A percentile compares a stretch with the other conserved stretches of the same genome.
These are phyloP conservation scores for Acropternis orthonyx DNA, from an alignment of 2,797 vertebrate genomes.

Conservation along the genomic window DNA sequence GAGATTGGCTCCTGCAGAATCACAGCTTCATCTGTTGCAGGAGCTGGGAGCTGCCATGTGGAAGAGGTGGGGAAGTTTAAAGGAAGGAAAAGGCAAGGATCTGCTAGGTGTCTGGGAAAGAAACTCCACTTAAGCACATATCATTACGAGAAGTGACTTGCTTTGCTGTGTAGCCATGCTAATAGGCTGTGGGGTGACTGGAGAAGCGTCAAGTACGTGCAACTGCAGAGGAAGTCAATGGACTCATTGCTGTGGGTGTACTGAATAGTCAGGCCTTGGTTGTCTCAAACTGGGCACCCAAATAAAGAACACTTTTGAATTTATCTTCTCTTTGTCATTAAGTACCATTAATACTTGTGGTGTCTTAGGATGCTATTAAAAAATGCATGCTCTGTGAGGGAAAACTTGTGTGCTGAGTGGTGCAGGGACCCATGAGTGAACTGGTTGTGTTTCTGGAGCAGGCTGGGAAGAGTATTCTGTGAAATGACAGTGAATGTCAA, in stretches of 20 bases:
- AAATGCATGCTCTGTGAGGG: slow-evolving; percentile 19
- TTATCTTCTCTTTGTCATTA: slow-evolving; percentile 12
- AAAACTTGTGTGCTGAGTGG: neutral
- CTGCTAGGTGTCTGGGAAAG: neutral
- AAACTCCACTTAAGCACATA: neutral
- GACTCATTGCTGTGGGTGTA: neutral
- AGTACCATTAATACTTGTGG: neutral
- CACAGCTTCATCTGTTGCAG: neutral
- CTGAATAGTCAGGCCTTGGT: neutral
- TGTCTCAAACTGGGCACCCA: slow-evolving; percentile 27
- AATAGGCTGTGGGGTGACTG: neutral
- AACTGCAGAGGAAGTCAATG: slow-evolving; percentile 12
- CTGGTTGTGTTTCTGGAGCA: neutral
- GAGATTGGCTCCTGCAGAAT: neutral
- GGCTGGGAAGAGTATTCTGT: neutral
- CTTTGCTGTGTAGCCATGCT: neutral
- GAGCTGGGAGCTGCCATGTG: neutral
- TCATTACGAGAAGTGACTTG: neutral
- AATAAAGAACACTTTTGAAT: slow-evolving; percentile 38
- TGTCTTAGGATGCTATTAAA: neutral
- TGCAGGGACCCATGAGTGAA: neutral
- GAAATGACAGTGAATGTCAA: neutral
- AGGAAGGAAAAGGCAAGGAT: neutral
- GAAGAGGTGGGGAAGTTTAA: neutral
- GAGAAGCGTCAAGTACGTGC: neutral